phyloP scores from a whole-genome alignment of 2,113 vertebrate species.

The Plecotus auritus region DNA sequence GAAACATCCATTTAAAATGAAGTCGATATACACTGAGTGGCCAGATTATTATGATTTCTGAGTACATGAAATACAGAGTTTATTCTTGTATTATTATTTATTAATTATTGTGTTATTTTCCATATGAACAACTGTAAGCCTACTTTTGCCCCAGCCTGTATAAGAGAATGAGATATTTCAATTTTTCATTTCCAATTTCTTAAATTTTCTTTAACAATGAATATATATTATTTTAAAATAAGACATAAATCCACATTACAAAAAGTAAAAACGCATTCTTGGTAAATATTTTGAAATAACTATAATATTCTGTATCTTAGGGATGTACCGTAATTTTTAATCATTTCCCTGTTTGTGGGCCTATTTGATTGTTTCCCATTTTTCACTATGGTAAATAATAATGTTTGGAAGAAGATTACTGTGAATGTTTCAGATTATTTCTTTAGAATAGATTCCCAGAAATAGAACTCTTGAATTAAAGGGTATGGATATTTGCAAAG shows the following conservation, averaged over 20 bases:
- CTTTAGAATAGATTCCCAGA: constrained; percentile 4
- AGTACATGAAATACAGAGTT: too few relatives aligned
- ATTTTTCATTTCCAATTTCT: neutral
- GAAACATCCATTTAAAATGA: neutral
- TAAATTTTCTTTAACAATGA: neutral
- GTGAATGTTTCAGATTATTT: neutral
- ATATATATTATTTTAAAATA: constrained; percentile 1
- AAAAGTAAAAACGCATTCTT: constrained; percentile 4
- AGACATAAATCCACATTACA: neutral
- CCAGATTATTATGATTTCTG: too few relatives aligned
- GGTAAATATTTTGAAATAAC: constrained; percentile 1
- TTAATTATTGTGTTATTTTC: too few relatives aligned
- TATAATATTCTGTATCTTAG: neutral
- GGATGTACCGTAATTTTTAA: neutral
- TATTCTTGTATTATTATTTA: too few relatives aligned
- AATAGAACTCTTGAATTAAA: constrained; percentile 23
- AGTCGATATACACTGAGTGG: too few relatives aligned
- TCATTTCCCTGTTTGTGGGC: neutral
- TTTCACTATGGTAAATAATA: neutral
- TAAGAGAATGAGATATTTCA: constrained; percentile 25
- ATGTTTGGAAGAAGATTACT: neutral
- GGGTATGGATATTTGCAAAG: constrained; percentile 1
- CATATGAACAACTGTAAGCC: neutral
- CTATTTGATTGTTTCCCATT: neutral
- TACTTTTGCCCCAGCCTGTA: neutral